Base-by-base conservation (phyloP, 2,888 invertebrate genomes). In the Lymantria monacha region DNA sequence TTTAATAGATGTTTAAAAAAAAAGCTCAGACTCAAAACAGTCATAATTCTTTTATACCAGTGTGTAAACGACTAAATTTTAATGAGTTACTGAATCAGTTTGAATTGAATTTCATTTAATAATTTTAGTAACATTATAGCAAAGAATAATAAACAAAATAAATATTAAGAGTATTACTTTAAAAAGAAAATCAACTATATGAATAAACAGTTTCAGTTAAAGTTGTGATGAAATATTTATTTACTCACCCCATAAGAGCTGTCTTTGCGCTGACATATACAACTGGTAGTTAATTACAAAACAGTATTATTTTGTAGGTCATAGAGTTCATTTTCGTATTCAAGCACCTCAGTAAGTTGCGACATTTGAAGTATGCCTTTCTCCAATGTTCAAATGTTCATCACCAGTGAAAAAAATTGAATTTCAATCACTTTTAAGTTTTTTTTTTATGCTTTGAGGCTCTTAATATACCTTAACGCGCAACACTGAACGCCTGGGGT, bases 401-500 rank as follows among this genome's bases (percentile, higher is more conserved):
- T 72, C 74, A 80, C 81, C 79, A 81, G 76, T 80, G 77, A 78
- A 77, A 76, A 72, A 73, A 75, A 69, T 69, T 70, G 75, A 76
- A 74, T 76, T 79, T 72, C 71, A 79, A 82, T 78, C 72, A 73
- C 75, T 71, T 71, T 68, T 67, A 70, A 76, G 72, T 80, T 84
- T 83, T 79, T n/a, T n/a, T 77, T 76, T 74, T 68, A 69, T 72
- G 70, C 76, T 73, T 62, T 71, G 68, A 74, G 72, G 61, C 55
- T 71, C 72, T 74, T 74, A 70, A 67, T 78, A 67, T 70, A 74
- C 76, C 72, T 76, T 75, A 57, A 76, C 79, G 79, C 84, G 82
- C 83, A 84, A 79, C 89, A 77, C 77, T 75, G 81, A 83, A 85
- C 87, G 89, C 89, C 82, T 86, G 89, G 81, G 88, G 90, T 91